A percentile compares a stretch with the other conserved stretches of the same genome.
Evolutionary conservation across 2,797 vertebrate genomes (phyloP).

Genomic region (Pangasius krempfi): DNA sequence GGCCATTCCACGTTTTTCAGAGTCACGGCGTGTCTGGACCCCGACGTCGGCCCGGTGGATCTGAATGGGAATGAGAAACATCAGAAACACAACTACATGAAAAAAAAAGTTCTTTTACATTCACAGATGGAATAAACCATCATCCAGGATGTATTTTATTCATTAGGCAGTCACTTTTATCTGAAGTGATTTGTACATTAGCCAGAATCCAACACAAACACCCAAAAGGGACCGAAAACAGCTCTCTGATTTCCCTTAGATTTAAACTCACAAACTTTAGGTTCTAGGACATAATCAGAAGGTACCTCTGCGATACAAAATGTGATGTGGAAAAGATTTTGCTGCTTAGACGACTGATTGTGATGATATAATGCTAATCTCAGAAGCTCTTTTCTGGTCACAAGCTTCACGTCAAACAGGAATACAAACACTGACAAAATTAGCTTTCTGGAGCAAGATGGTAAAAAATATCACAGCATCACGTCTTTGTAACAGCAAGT

Average conservation of each 20-base stretch:
- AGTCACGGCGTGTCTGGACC: slow-evolving; percentile 80
- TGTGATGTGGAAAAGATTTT: background rate
- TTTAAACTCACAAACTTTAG: background rate
- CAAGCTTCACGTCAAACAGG: background rate
- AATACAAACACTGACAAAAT: background rate
- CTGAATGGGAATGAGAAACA: slow-evolving; percentile 62
- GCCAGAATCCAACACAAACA: background rate
- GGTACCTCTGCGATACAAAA: background rate
- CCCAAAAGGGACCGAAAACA: background rate
- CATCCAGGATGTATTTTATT: background rate
- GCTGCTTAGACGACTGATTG: background rate
- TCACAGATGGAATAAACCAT: background rate
- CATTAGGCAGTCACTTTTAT: background rate
- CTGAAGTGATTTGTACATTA: background rate
- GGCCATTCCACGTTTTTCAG: slow-evolving; percentile 72
- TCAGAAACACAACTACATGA: background rate
- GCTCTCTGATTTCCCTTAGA: background rate
- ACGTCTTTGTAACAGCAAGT: background rate
- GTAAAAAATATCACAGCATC: background rate
- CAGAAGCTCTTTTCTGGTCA: background rate
- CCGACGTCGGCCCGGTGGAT: slow-evolving; percentile 78
- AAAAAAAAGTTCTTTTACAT: background rate
- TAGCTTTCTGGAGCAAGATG: background rate
- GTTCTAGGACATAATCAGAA: background rate
- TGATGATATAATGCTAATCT: background rate